Base-by-base conservation (phyloP, 2,888 invertebrate species). In the Scaptomyza reducta region DNA sequence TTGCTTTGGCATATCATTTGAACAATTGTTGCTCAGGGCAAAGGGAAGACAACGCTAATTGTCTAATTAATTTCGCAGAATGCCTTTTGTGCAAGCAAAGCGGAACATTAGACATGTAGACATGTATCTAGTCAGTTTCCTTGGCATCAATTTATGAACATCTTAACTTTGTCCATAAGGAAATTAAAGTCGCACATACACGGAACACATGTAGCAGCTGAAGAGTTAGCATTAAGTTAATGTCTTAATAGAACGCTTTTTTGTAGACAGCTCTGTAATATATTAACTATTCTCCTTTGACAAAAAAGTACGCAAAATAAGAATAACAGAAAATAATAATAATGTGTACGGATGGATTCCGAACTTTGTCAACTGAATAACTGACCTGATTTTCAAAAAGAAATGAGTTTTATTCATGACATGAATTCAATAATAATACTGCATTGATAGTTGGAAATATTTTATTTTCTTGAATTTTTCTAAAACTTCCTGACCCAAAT, bases 51-150 rank as follows among this genome's bases (percentile, higher is more conserved):
- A 60, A 18, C 50, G 49, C 51, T 67, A 74, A 77, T 68, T 77
- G 68, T 44, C 58, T 73, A 74, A 85, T 87, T 75, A 77, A 75
- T 72, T 82, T 56, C 18, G 35, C 13, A 61, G 35, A 51, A 77
- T 35, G 47, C n/a, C 29, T 29, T 44, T 47, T 35, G 44, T 54
- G 31, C 44, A 45, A 41, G 41, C 50, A 38, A 42, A 42, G 41
- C 38, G 35, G 10, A 3, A 3, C 14, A 33, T 13, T 41, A 38
- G 9, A 22, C 25, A 9, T 38, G 16, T 31, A 41, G 9, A 27
- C 18, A 11, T 38, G 18, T 31, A 11, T 44, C 31, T 11, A 49
- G 40, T 46, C 50, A 60, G 51, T 67, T 67, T 38, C 47, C 40
- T 63, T 66, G 47, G 53, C 70, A 55, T 65, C 72, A 35, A 76